Evolutionary conservation across 2,113 vertebrate species (phyloP).

Genomic region (Corapipo altera): DNA sequence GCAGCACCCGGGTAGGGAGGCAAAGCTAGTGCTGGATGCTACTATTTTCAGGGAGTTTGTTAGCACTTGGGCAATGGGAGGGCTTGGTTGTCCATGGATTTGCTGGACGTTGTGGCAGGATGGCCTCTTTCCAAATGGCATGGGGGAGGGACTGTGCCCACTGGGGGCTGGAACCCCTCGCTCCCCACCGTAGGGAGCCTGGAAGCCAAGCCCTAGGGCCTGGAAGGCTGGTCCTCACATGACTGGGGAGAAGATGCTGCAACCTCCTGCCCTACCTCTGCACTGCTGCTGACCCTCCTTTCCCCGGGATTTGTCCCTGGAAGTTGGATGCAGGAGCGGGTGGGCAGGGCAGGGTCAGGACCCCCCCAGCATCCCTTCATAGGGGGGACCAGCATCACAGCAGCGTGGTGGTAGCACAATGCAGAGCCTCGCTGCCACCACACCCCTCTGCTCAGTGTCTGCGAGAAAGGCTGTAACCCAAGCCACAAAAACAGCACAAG

Average conservation of each 20-base stretch:
- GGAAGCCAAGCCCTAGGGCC: not conserved
- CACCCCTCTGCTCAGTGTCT: not conserved
- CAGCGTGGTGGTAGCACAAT: not conserved
- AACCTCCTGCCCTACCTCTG: not conserved
- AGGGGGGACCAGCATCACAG: not conserved
- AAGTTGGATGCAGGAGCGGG: not conserved
- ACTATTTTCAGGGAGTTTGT: not conserved
- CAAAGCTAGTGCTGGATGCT: not conserved
- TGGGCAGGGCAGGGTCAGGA: not conserved
- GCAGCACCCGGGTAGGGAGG: not conserved
- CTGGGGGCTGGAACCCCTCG: not conserved
- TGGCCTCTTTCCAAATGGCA: not conserved
- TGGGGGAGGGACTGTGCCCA: not conserved
- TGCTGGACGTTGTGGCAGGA: not conserved
- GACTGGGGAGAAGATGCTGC: not conserved
- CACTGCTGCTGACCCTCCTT: not conserved
- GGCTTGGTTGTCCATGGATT: not conserved
- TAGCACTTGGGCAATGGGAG: not conserved
- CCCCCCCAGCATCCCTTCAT: not conserved
- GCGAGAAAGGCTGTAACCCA: conserved; percentile 52
- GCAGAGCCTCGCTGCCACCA: not conserved
- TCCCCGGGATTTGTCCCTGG: not conserved
- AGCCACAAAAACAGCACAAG: conserved; percentile 19
- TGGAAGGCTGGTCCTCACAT: not conserved
- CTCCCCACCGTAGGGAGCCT: no score